phyloP scores from a whole-genome alignment of 2,888 invertebrate species.

The Nezara viridula region DNA sequence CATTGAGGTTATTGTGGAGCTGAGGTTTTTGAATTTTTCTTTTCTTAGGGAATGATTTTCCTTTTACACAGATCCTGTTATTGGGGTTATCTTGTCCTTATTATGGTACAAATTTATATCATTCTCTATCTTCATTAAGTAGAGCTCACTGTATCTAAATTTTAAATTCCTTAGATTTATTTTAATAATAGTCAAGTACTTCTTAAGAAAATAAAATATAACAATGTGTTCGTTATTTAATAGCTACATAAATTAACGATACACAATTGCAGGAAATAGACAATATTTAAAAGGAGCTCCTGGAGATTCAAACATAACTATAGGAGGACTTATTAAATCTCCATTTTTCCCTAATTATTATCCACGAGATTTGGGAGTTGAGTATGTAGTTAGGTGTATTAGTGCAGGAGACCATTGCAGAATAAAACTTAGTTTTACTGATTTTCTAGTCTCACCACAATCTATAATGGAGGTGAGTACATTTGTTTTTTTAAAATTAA shows the following conservation, averaged over 20 bases:
- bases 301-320: conserved; percentile 69
- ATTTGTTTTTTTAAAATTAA: background rate
- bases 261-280: conserved; percentile 73
- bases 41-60: too few relatives aligned
- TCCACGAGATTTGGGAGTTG: conserved; percentile 77
- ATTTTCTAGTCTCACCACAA: conserved; percentile 77
- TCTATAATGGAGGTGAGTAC: conserved; percentile 76
- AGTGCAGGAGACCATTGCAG: conserved; percentile 71
- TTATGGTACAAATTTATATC: background rate
- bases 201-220: too few relatives aligned
- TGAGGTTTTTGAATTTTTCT: too few relatives aligned
- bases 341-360: conserved; percentile 79
- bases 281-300: conserved; percentile 71
- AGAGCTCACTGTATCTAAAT: background rate
- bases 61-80: too few relatives aligned
- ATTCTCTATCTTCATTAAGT: background rate
- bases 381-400: conserved; percentile 76
- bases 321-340: conserved; percentile 74
- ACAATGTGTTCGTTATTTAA: too few relatives aligned
- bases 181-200: background rate
- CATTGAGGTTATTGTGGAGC: too few relatives aligned
- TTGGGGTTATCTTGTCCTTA: too few relatives aligned
- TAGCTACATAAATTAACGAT: too few relatives aligned
- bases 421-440: conserved; percentile 77
- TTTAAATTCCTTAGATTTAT: background rate